Evolutionary conservation across 2,888 invertebrate species (phyloP).

Genomic region (Odiellus spinosus): DNA sequence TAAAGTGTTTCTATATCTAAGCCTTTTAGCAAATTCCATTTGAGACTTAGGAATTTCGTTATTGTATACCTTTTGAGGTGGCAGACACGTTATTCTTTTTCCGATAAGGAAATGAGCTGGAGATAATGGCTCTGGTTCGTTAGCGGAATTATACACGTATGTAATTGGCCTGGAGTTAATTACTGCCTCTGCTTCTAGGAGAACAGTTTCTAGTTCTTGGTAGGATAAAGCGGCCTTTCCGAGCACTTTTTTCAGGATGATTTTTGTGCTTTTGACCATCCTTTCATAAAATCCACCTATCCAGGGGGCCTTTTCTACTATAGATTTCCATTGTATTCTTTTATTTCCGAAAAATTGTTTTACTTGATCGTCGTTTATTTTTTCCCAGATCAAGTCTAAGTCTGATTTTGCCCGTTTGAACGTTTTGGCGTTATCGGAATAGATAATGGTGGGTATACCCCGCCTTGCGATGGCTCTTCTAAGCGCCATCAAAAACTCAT

Average conservation of each 20-base stretch:
- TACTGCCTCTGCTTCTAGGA: conserved; percentile 23
- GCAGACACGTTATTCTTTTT: no score
- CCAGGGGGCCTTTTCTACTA: conserved; percentile 29
- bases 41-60: no score
- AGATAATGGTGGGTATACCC: conserved; percentile 25
- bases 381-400: conserved; percentile 8
- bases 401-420: conserved; percentile 28
- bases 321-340: conserved; percentile 24
- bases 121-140: no score
- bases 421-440: conserved; percentile 29
- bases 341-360: no score
- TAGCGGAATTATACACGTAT: conserved; percentile 21
- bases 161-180: conserved; percentile 28
- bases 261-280: conserved; percentile 28
- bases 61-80: no score
- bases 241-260: conserved; percentile 24
- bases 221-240: conserved; percentile 29
- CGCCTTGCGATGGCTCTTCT: conserved; percentile 24
- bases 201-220: conserved; percentile 23
- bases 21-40: no score
- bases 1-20: no score
- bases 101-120: no score
- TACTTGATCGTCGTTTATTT: conserved; percentile 1
- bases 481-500: conserved; percentile 23
- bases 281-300: conserved; percentile 33